Percentiles rank a stretch among this genome's conserved stretches.
phyloP scores from a whole-genome alignment of 37 sponge, comb jelly and placozoan species.

The Beroe ovata region DNA sequence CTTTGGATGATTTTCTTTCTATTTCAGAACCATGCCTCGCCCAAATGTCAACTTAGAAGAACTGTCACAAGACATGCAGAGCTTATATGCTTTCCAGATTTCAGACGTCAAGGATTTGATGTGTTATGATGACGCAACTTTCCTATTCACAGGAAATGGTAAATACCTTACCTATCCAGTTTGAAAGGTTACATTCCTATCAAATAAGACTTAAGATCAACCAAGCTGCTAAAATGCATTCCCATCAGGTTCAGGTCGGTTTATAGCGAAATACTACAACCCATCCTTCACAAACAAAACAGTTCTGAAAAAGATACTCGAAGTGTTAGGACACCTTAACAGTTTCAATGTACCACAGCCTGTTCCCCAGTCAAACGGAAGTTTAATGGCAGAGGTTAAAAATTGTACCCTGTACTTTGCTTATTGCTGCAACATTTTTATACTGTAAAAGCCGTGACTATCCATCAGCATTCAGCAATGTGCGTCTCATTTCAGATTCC shows the following conservation, averaged over 20 bases:
- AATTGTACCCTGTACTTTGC: too few species aligned
- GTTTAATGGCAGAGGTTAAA: not conserved
- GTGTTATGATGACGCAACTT: conserved; percentile 4
- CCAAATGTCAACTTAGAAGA: not conserved
- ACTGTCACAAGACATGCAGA: not conserved
- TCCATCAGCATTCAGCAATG: too few species aligned
- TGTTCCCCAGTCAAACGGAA: not conserved
- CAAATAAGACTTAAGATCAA: too few species aligned
- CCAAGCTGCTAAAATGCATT: too few species aligned
- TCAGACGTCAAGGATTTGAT: not conserved
- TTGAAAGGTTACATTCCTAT: too few species aligned
- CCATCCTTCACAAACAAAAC: not conserved
- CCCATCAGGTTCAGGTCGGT: not conserved
- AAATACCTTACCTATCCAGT: too few species aligned
- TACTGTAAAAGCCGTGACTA: too few species aligned
- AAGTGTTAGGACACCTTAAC: not conserved
- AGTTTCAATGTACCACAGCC: conserved; percentile 25
- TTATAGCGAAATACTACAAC: conserved; percentile 65
- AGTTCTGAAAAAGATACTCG: not conserved
- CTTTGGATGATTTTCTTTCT: too few species aligned
- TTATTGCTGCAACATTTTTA: too few species aligned
- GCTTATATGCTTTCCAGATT: not conserved
- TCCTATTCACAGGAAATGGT: not conserved
- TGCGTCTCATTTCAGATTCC: not conserved
- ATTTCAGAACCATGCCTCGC: not conserved